Conservation (phyloP, 2,797 vertebrate genomes). For the Lerista edwardsae region DNA sequence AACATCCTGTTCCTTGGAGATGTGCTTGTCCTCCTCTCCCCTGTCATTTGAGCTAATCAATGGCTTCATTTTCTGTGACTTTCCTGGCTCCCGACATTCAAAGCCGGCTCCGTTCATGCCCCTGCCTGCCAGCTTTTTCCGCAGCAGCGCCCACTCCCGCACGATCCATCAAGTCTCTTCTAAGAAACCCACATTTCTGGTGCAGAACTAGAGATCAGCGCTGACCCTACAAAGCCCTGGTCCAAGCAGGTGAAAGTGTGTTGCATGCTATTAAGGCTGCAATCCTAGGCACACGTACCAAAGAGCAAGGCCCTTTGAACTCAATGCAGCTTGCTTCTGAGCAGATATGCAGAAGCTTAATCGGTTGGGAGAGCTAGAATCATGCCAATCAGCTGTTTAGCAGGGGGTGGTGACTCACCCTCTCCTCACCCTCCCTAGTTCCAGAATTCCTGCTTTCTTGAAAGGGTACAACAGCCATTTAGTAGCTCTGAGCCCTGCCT, state of each 20-base stretch:
- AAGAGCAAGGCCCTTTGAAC: no score
- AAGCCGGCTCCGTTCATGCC: constrained; percentile 16
- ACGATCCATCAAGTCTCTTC: neutral
- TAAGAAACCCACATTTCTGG: neutral
- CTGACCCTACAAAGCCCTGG: neutral
- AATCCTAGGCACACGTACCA: no score
- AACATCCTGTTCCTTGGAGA: constrained; percentile 11
- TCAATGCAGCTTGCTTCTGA: no score
- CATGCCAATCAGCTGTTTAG: neutral
- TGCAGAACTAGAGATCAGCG: neutral
- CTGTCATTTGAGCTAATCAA: neutral
- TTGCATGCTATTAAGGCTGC: neutral
- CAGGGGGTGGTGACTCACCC: neutral
- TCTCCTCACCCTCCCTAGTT: neutral
- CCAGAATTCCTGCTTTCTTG: neutral
- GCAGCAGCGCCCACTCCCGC: neutral
- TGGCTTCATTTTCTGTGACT: neutral
- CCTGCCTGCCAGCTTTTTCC: neutral
- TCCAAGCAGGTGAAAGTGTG: neutral
- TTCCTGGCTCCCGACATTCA: neutral
- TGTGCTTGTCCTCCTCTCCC: no score
- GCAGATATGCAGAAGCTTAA: no score
- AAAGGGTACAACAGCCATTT: no score
- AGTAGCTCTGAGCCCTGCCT: no score
- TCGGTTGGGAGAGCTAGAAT: neutral